Evolutionary conservation across 1,140 invertebrate species (phyloP), one percentile per base, ranked within the genome.

Genomic region (Drosophila yakuba): DNA sequence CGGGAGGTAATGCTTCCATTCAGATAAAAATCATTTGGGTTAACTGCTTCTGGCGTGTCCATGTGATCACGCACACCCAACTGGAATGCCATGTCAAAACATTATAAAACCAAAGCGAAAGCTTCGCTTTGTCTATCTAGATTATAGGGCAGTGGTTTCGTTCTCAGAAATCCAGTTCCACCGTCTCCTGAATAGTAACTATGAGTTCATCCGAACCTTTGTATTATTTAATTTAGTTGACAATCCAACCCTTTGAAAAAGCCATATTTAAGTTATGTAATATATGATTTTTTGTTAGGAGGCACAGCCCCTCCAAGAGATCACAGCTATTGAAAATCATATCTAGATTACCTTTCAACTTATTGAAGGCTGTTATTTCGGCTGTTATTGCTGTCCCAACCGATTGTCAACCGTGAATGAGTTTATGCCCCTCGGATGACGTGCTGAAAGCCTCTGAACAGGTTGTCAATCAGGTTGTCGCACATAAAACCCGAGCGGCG

Each of bases 401-500:
- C 44, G 64, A 66, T 52, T 66, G 60, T 12, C 61, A 28, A 32
- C 20, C 38, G 47, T 52, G 64, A 44, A 64, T 64, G 60, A 43
- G 60, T 54, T 68, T 68, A 28, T 68, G 64, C 20, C 61, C 28
- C 44, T 66, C 47, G 60, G 38, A 66, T 68, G 64, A 68, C 15
- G 61, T 66, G 64, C 61, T 68, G 61, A 68, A 44, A 45, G 61
- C 61, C 32, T 41, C 20, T 12, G 47, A 36, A 47, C 47, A 43
- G 61, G 61, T 45, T 68, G 64, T 68, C 64, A 68, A 68, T 68
- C 64, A 68, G 64, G 64, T 54, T 68, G 64, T 68, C 64, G 39
- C 47, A 44, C 47, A 67, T 54, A 75, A 59, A 75, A 44, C 38
- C 47, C 47, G 17, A 44, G 61, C 64, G 71, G 68, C 71, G 73